These are phyloP conservation scores for Agrochola litura DNA, from an alignment of 2,888 invertebrate species.

Conservation along the genomic window DNA sequence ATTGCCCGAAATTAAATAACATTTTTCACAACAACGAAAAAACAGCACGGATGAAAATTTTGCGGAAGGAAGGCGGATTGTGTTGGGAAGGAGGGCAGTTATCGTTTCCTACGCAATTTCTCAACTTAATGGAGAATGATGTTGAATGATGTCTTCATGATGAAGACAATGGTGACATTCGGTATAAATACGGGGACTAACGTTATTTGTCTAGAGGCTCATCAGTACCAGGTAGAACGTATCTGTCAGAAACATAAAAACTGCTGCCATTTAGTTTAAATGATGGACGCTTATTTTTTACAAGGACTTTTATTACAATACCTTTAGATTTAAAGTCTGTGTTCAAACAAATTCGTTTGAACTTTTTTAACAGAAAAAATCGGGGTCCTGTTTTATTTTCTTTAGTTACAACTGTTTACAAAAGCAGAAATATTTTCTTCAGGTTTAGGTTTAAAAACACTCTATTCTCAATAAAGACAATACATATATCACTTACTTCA, in stretches of 20 bases:
- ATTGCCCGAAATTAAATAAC: conserved; percentile 89
- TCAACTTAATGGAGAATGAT: conserved; percentile 84
- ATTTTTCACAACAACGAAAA: conserved; percentile 87
- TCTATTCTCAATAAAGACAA: too few species aligned
- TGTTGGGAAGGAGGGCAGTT: conserved; percentile 80
- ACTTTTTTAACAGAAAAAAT: conserved; percentile 5
- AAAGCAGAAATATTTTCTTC: conserved; percentile 24
- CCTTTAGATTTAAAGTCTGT: conserved; percentile 11
- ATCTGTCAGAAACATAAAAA: conserved; percentile 12
- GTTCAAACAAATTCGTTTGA: background rate
- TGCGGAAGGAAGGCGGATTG: conserved; percentile 81
- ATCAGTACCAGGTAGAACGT: conserved; percentile 22
- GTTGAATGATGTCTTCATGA: conserved; percentile 72
- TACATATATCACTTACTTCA: too few species aligned
- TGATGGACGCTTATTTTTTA: conserved; percentile 26
- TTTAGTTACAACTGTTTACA: conserved; percentile 2
- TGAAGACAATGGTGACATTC: conserved; percentile 71
- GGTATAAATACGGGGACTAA: conserved; percentile 49
- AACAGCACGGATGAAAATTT: conserved; percentile 84
- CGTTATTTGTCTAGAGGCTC: conserved; percentile 44
- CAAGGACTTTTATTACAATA: conserved; percentile 24
- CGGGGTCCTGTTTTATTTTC: background rate
- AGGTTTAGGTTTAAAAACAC: background rate
- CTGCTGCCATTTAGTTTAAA: conserved; percentile 1
- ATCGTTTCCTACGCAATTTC: conserved; percentile 79